Conservation (phyloP, 2,888 invertebrate genomes). For the Slavum lentiscoides region DNA sequence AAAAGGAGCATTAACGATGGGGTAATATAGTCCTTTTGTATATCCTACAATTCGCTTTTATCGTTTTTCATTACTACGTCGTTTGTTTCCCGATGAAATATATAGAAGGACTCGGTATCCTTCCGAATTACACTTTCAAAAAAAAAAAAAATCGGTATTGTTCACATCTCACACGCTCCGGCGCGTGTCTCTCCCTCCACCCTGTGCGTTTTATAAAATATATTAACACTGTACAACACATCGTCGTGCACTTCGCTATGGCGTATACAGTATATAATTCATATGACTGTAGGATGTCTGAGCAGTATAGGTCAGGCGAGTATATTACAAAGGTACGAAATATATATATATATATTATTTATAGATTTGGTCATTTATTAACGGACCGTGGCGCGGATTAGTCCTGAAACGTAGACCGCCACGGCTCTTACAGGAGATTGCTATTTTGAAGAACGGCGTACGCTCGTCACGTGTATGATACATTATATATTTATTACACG, state of each 20-base stretch:
- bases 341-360: neutral
- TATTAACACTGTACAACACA: neutral
- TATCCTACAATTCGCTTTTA: conserved; percentile 1
- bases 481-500: too few species aligned
- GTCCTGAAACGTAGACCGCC: too few species aligned
- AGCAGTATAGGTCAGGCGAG: too few species aligned
- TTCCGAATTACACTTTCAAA: neutral
- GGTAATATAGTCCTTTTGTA: neutral
- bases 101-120: neutral
- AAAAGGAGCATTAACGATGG: neutral
- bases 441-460: too few species aligned
- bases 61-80: conserved; percentile 4
- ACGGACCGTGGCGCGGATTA: too few species aligned
- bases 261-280: conserved; percentile 5
- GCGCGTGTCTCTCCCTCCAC: too few species aligned
- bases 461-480: too few species aligned
- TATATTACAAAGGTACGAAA: too few species aligned
- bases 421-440: too few species aligned
- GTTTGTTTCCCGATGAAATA: conserved; percentile 3
- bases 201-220: neutral
- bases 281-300: neutral
- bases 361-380: neutral
- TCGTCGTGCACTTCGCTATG: neutral
- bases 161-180: too few species aligned
- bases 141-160: neutral